phyloP scores from a whole-genome alignment of 2,113 vertebrate species.

The Glareola pratincola region DNA sequence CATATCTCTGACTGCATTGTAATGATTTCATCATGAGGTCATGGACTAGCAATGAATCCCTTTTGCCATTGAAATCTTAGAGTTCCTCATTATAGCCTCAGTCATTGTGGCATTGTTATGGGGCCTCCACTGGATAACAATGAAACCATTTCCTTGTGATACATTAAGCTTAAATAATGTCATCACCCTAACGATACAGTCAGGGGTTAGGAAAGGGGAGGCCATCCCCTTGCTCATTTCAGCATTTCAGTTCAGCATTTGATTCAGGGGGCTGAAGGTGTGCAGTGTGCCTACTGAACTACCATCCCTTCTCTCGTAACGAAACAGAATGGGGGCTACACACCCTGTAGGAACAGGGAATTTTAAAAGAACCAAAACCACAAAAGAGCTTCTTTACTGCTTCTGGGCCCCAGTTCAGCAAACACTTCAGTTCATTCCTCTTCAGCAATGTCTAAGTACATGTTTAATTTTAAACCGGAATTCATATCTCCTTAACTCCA shows the following conservation, averaged over 20 bases:
- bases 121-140: neutral
- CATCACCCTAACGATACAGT: neutral
- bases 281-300: neutral
- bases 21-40: conserved; percentile 59
- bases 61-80: conserved; percentile 26
- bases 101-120: neutral
- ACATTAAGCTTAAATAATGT: conserved; percentile 16
- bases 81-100: conserved; percentile 39
- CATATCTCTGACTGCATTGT: conserved; percentile 37
- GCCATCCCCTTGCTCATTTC: neutral
- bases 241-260: neutral
- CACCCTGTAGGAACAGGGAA: neutral
- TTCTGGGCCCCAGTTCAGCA: neutral
- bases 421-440: neutral
- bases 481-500: neutral
- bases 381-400: neutral
- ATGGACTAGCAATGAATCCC: conserved; percentile 37
- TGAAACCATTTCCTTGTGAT: neutral
- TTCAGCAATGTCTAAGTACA: neutral
- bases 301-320: neutral
- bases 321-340: neutral
- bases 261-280: conserved; percentile 1
- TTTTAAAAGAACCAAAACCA: neutral
- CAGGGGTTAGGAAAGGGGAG: neutral
- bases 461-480: neutral